Conservation (phyloP, 2,797 vertebrate genomes). For the Mallotus villosus region DNA sequence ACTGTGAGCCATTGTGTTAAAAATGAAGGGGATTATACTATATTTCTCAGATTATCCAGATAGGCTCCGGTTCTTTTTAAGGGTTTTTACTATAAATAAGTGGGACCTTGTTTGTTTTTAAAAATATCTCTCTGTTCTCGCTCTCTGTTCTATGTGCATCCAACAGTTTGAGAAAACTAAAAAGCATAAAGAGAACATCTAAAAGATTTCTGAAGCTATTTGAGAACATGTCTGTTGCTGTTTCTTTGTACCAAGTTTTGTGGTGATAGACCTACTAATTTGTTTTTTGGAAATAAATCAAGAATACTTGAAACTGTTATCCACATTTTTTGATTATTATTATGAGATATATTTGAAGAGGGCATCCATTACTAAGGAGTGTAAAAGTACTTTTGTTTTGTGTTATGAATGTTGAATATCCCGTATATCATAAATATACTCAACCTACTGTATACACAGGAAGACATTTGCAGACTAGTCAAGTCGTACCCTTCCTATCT, state of each 20-base stretch:
- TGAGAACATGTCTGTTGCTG: constrained; percentile 50
- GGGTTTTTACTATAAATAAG: constrained; percentile 55
- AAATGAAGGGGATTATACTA: constrained; percentile 47
- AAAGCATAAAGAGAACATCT: constrained; percentile 33
- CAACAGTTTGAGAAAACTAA: constrained; percentile 38
- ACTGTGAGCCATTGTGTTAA: constrained; percentile 48
- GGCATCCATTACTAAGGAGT: background rate
- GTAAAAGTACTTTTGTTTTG: background rate
- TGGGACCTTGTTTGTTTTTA: constrained; percentile 43
- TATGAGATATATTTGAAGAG: background rate
- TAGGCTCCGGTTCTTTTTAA: constrained; percentile 54
- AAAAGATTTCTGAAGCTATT: constrained; percentile 26
- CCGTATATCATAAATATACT: background rate
- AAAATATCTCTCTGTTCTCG: constrained; percentile 16
- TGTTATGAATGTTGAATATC: background rate
- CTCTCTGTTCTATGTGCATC: constrained; percentile 43
- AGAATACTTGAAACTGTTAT: constrained; percentile 62
- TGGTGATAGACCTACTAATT: constrained; percentile 61
- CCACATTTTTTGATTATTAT: constrained; percentile 17
- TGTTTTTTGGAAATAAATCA: constrained; percentile 73
- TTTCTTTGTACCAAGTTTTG: constrained; percentile 65
- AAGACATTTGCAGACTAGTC: background rate
- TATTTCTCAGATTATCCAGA: constrained; percentile 29
- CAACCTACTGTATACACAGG: background rate
- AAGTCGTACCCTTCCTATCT: background rate